Conservation (phyloP, 2,113 vertebrate species). For the Gnathonemus echidnorhynchus region DNA sequence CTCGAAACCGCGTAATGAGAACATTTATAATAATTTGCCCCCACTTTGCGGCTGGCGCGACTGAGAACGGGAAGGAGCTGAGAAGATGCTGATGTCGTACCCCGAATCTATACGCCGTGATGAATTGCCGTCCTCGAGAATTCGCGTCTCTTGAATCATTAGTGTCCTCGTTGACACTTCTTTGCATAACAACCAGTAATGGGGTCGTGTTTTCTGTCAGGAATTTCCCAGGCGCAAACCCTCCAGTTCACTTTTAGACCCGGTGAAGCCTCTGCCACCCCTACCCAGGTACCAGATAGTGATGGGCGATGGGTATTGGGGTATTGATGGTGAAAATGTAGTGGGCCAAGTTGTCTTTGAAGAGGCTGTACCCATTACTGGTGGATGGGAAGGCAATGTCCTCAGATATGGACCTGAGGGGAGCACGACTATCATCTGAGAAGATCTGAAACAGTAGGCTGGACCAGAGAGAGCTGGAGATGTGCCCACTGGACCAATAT, state of each 20-base stretch:
- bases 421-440: not conserved
- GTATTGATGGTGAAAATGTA: not conserved
- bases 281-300: not conserved
- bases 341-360: not conserved
- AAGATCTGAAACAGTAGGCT: not conserved
- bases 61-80: too few relatives aligned
- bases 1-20: not conserved
- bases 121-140: not conserved
- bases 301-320: not conserved
- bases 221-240: not conserved
- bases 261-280: not conserved
- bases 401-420: not conserved
- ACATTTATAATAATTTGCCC: conserved; percentile 16
- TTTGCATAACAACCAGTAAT: not conserved
- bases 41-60: not conserved
- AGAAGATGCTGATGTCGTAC: not conserved
- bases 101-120: not conserved
- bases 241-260: not conserved
- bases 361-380: not conserved
- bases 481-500: not conserved
- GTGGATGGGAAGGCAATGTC: not conserved
- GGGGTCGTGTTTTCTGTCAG: not conserved
- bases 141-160: not conserved
- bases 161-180: not conserved
- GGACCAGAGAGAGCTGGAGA: not conserved